phyloP scores from a whole-genome alignment of 2,113 vertebrate species.

The Myiopsitta monachus region DNA sequence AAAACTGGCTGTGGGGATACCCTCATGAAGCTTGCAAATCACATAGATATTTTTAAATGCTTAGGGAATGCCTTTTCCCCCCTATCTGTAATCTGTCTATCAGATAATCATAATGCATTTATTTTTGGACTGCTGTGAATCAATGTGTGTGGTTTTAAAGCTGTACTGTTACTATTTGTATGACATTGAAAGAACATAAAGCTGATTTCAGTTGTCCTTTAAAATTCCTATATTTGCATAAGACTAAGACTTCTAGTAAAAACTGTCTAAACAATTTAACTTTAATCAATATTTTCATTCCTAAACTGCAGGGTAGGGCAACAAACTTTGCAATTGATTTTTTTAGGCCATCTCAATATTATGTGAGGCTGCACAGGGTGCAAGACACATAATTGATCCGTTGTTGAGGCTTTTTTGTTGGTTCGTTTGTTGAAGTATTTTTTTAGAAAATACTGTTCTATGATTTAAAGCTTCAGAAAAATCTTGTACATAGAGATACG shows the following conservation, averaged over 20 bases:
- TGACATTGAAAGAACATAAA: not conserved
- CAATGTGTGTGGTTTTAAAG: not conserved
- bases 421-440: not conserved
- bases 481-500: not conserved
- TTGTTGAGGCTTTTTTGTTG: not conserved
- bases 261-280: slow-evolving; percentile 21
- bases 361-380: not conserved
- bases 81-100: not conserved
- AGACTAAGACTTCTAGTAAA: not conserved
- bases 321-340: not conserved
- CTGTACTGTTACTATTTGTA: not conserved
- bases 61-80: not conserved
- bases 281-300: slow-evolving; percentile 23
- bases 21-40: not conserved
- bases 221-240: not conserved
- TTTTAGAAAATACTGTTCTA: not conserved
- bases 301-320: not conserved
- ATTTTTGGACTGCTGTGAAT: not conserved
- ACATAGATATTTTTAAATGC: not conserved
- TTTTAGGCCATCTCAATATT: not conserved
- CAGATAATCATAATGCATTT: not conserved
- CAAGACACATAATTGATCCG: not conserved
- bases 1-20: not conserved
- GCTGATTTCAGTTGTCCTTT: not conserved
- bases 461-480: not conserved